Evolutionary conservation across 2,797 vertebrate species (phyloP).

Genomic region (Siniperca undulata): DNA sequence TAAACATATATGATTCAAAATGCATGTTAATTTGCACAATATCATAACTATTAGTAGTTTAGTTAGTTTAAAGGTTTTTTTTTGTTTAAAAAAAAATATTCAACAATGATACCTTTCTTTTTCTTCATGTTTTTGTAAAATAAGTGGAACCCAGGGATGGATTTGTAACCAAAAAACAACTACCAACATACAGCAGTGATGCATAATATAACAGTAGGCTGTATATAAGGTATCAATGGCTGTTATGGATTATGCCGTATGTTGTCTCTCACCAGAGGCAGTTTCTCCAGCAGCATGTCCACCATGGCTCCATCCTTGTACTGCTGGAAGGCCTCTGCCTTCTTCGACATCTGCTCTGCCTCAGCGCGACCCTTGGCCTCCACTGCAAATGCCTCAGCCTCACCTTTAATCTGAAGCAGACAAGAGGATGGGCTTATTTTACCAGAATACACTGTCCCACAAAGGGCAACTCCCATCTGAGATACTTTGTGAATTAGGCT

Average conservation of each 20-base stretch:
- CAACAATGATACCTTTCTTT: too few species aligned
- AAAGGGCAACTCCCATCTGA: not conserved
- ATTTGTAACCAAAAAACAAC: not conserved
- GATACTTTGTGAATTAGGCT: not conserved
- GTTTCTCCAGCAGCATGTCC: slow-evolving; percentile 93
- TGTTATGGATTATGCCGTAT: not conserved
- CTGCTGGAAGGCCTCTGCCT: slow-evolving; percentile 91
- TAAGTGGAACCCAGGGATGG: not conserved
- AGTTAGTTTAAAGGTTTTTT: not conserved
- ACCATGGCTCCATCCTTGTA: slow-evolving; percentile 93
- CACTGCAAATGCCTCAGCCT: slow-evolving; percentile 90
- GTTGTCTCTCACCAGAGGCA: slow-evolving; percentile 87
- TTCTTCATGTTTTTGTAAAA: not conserved
- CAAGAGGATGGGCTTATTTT: not conserved
- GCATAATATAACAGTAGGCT: not conserved
- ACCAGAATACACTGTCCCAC: not conserved
- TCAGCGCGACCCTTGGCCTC: slow-evolving; percentile 90
- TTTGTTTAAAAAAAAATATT: not conserved
- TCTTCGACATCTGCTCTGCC: slow-evolving; percentile 93
- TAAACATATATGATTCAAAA: not conserved
- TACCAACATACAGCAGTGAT: not conserved
- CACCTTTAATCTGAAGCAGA: slow-evolving; percentile 88
- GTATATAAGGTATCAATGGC: not conserved
- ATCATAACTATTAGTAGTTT: not conserved
- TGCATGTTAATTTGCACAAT: not conserved